These are phyloP conservation scores for Mionectes olivaceus DNA, from an alignment of 2,797 vertebrate species.

Conservation along the genomic window DNA sequence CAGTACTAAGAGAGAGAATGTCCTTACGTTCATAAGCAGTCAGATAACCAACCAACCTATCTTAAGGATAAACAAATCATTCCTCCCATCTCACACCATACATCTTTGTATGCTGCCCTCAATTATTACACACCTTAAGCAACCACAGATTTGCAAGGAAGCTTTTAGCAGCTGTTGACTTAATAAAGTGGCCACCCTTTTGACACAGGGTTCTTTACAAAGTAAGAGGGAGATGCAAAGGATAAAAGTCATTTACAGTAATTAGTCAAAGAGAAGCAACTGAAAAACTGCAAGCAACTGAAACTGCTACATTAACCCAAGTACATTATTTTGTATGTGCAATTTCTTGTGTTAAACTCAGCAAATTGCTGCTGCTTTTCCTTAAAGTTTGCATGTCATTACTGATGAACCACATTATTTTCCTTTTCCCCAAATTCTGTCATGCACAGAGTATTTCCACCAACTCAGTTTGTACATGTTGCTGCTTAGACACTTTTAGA, in stretches of 20 bases:
- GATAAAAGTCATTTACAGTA: not conserved
- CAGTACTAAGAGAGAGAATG: not conserved
- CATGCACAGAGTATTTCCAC: not conserved
- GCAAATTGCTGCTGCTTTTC: not conserved
- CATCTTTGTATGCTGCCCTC: not conserved
- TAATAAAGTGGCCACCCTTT: not conserved
- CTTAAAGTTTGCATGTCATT: not conserved
- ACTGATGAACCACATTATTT: not conserved
- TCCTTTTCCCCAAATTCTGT: not conserved
- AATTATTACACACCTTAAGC: not conserved
- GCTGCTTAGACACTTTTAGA: not conserved
- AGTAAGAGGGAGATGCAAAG: not conserved
- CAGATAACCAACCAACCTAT: not conserved
- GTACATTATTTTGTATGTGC: not conserved
- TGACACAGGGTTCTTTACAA: not conserved
- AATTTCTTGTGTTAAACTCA: not conserved
- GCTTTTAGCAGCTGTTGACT: not conserved
- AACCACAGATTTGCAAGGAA: not conserved
- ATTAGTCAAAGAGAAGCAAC: not conserved
- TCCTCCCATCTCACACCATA: not conserved
- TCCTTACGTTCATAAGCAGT: not conserved
- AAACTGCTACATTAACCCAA: not conserved
- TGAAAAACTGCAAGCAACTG: not conserved
- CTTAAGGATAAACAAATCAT: not conserved
- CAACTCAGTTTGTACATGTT: not conserved